Conservation (phyloP, 1,140 invertebrate species). For the Acromyrmex heyeri region DNA sequence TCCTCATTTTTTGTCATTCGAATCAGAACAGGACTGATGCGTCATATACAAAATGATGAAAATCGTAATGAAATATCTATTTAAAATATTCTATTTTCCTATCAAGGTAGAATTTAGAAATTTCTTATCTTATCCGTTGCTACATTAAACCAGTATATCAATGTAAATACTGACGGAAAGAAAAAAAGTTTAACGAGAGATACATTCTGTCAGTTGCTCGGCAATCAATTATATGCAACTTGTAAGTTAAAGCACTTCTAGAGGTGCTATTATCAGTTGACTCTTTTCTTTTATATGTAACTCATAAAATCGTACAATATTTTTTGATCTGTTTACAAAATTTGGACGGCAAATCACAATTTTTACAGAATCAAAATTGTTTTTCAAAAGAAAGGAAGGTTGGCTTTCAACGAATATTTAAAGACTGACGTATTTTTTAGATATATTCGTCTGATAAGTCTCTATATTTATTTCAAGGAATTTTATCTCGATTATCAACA, state of each 20-base stretch:
- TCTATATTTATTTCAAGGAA: not conserved
- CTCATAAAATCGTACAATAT: not conserved
- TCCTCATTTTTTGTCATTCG: not conserved
- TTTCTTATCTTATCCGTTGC: conserved; percentile 13
- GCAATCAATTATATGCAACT: not conserved
- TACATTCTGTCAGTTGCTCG: not conserved
- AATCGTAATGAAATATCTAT: not conserved
- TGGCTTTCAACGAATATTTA: not conserved
- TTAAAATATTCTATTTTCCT: not conserved
- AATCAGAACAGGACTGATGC: not conserved
- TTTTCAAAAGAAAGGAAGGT: no score
- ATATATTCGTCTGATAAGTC: not conserved
- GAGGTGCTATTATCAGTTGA: not conserved
- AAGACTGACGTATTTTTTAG: not conserved
- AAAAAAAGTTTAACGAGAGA: not conserved
- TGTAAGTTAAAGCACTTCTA: not conserved
- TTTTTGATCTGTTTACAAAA: not conserved
- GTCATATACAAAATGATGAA: not conserved
- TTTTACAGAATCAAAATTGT: no score
- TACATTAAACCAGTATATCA: not conserved
- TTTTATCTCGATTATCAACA: not conserved
- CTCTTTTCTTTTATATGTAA: not conserved
- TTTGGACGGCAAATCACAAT: not conserved
- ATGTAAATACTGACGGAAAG: not conserved
- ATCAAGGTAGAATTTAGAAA: not conserved